Evolutionary conservation across 1,140 invertebrate species (phyloP).

Genomic region (Lanistes nyassanus): DNA sequence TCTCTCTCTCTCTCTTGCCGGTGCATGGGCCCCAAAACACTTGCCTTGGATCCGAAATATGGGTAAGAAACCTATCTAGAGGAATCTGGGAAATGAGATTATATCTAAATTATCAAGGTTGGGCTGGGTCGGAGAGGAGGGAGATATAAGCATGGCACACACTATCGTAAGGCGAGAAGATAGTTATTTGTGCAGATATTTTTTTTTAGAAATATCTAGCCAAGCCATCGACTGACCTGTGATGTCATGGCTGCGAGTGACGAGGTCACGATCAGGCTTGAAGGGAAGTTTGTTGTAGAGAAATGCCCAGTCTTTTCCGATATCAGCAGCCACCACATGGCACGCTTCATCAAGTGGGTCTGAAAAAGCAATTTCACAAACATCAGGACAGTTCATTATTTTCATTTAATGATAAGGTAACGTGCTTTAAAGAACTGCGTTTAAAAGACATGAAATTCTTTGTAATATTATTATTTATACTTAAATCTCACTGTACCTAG

Average conservation of each 20-base stretch:
- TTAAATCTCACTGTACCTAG: too few relatives aligned
- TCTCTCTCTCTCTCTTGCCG: background rate
- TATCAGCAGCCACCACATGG: slow-evolving; percentile 36
- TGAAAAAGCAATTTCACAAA: slow-evolving; percentile 29
- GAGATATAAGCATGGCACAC: background rate
- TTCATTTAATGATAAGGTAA: too few relatives aligned
- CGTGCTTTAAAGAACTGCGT: too few relatives aligned
- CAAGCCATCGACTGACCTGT: slow-evolving; percentile 31
- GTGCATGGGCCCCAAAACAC: too few relatives aligned
- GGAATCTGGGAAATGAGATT: too few relatives aligned
- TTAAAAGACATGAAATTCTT: too few relatives aligned
- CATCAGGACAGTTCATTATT: too few relatives aligned
- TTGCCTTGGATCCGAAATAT: too few relatives aligned
- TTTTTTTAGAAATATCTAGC: background rate
- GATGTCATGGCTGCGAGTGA: slow-evolving; percentile 39
- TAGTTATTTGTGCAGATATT: background rate
- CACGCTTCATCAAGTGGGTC: slow-evolving; percentile 44
- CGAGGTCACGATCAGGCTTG: slow-evolving; percentile 39
- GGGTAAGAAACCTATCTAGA: too few relatives aligned
- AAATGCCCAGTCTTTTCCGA: slow-evolving; percentile 48
- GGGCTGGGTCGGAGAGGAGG: too few relatives aligned
- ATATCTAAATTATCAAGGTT: too few relatives aligned
- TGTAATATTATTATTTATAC: too few relatives aligned
- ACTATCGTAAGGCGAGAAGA: background rate
- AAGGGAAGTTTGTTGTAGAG: slow-evolving; percentile 51